phyloP scores from a whole-genome alignment of 2,797 vertebrate species.

The Dryobates pubescens region DNA sequence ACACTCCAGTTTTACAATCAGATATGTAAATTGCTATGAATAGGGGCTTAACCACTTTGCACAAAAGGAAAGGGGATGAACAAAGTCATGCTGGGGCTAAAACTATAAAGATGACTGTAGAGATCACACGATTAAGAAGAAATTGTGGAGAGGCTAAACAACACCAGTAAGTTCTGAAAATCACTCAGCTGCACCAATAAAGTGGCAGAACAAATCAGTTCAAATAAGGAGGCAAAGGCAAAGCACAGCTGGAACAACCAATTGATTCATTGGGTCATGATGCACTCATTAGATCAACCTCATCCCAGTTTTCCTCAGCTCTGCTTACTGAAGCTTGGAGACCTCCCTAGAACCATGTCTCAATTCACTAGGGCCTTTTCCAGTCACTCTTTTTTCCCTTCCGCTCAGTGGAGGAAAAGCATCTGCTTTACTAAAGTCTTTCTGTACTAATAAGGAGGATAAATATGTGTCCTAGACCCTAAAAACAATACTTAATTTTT shows the following conservation, averaged over 20 bases:
- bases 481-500: slow-evolving; percentile 50
- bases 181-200: slow-evolving; percentile 50
- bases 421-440: slow-evolving; percentile 40
- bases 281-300: slow-evolving; percentile 70
- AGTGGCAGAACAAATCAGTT: slow-evolving; percentile 66
- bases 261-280: slow-evolving; percentile 63
- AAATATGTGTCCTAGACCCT: slow-evolving; percentile 48
- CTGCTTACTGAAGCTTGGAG: slow-evolving; percentile 69
- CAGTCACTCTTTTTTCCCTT: slow-evolving; percentile 37
- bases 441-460: slow-evolving; percentile 28
- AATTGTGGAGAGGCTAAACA: slow-evolving; percentile 26
- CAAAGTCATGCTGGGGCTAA: neutral
- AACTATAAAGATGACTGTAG: neutral
- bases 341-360: slow-evolving; percentile 34
- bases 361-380: slow-evolving; percentile 55
- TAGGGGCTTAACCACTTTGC: neutral
- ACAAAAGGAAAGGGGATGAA: neutral
- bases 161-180: slow-evolving; percentile 29
- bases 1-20: neutral
- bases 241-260: slow-evolving; percentile 61
- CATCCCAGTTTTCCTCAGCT: slow-evolving; percentile 31
- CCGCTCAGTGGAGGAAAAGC: slow-evolving; percentile 47
- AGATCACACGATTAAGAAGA: slow-evolving; percentile 36
- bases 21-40: neutral
- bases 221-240: slow-evolving; percentile 48